Conservation (phyloP, 1,140 invertebrate genomes). For the Pogonomyrmex barbatus region DNA sequence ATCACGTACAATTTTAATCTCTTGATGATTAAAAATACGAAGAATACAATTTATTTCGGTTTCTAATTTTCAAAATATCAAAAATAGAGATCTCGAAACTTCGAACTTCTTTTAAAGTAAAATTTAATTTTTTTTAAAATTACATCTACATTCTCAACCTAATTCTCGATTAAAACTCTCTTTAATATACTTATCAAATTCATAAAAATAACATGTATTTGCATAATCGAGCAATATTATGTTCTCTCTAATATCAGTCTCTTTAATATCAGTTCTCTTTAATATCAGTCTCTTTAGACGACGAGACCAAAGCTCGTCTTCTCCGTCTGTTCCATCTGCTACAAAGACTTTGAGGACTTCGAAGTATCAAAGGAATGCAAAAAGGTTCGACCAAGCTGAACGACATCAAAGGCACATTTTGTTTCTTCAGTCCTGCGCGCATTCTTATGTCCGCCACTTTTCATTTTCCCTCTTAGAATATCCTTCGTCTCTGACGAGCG, state of each 20-base stretch:
- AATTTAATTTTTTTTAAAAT: background rate
- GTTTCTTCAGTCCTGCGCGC: slow-evolving; percentile 14
- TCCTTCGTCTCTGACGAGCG: slow-evolving; percentile 2
- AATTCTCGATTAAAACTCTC: background rate
- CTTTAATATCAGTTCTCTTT: background rate
- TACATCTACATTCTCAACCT: background rate
- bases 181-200: background rate
- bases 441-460: slow-evolving; percentile 39
- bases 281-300: slow-evolving; percentile 6
- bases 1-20: background rate
- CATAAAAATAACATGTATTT: background rate
- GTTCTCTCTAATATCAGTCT: slow-evolving; percentile 14
- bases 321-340: slow-evolving; percentile 7
- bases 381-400: slow-evolving; percentile 36
- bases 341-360: slow-evolving; percentile 20
- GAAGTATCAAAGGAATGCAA: slow-evolving; percentile 44
- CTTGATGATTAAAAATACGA: background rate
- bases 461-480: slow-evolving; percentile 38
- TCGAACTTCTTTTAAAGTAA: background rate
- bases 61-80: background rate
- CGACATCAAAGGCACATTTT: slow-evolving; percentile 61
- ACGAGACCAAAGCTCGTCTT: slow-evolving; percentile 7
- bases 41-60: background rate
- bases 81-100: background rate
- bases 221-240: background rate